phyloP scores from a whole-genome alignment of 2,797 vertebrate genomes.

The Scomberomorus guttatus region DNA sequence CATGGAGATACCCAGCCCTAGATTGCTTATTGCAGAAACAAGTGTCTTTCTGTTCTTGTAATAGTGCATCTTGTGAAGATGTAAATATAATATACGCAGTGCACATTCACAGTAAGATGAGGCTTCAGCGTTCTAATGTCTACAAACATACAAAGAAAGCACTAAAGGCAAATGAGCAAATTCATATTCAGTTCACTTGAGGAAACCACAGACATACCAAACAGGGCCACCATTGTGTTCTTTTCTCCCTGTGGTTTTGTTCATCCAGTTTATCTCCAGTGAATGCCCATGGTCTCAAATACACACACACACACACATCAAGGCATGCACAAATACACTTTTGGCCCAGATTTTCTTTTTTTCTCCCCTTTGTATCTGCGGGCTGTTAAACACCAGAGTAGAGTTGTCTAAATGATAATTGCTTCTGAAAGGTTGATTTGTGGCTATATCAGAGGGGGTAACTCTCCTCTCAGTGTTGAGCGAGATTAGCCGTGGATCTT shows the following conservation, averaged over 20 bases:
- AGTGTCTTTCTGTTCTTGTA: not conserved
- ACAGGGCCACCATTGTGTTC: constrained; percentile 23
- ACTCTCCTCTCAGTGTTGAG: constrained; percentile 84
- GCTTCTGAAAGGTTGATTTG: constrained; percentile 88
- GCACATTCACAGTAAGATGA: not conserved
- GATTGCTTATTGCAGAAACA: not conserved
- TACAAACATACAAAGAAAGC: constrained; percentile 21
- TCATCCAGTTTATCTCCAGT: constrained; percentile 43
- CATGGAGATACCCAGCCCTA: not conserved
- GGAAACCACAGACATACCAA: constrained; percentile 32
- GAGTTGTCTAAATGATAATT: constrained; percentile 88
- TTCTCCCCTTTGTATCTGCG: constrained; percentile 67
- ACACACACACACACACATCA: constrained; percentile 31
- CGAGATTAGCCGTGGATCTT: constrained; percentile 90
- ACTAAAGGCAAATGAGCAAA: constrained; percentile 45
- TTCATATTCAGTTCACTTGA: constrained; percentile 49
- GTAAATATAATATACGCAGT: not conserved
- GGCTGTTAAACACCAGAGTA: constrained; percentile 66
- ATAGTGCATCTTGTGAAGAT: not conserved
- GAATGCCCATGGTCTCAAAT: constrained; percentile 41
- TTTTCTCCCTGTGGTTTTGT: constrained; percentile 35
- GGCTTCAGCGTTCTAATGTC: constrained; percentile 38
- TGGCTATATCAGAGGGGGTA: constrained; percentile 85
- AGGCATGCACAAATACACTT: constrained; percentile 44
- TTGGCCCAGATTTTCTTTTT: constrained; percentile 40